Percentiles rank a stretch among this genome's conserved stretches.
These are phyloP conservation scores for Archaeoteleia sp. DNA, from an alignment of 2,888 invertebrate species.

Conservation along the genomic window DNA sequence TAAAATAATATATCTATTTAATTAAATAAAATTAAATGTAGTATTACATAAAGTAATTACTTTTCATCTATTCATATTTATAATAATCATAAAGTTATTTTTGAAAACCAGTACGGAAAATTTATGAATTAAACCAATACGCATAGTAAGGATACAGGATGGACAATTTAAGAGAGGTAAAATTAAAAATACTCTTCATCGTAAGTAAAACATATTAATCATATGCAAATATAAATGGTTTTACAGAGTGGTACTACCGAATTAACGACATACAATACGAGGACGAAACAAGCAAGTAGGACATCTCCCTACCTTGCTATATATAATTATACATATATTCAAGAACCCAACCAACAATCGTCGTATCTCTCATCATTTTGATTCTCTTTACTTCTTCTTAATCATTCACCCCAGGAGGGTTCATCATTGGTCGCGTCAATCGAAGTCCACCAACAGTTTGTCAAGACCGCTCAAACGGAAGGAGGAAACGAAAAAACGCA, in stretches of 20 bases:
- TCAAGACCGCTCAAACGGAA: slow-evolving; percentile 51
- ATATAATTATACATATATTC: slow-evolving; percentile 45
- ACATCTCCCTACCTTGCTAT: slow-evolving; percentile 27
- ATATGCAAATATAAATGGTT: slow-evolving; percentile 73
- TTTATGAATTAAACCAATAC: not conserved
- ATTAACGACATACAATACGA: slow-evolving; percentile 69
- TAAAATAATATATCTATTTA: no score
- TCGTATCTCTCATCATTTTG: slow-evolving; percentile 15
- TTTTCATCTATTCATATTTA: no score
- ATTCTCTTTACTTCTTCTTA: slow-evolving; percentile 22
- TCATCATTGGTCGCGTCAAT: slow-evolving; percentile 30
- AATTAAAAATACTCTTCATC: slow-evolving; percentile 36
- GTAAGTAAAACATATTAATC: slow-evolving; percentile 73
- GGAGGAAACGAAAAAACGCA: slow-evolving; percentile 44
- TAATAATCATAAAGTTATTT: not conserved
- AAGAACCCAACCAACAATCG: slow-evolving; percentile 27
- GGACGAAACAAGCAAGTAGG: slow-evolving; percentile 59
- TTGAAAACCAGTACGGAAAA: not conserved
- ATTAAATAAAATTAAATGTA: no score
- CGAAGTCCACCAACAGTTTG: slow-evolving; percentile 50
- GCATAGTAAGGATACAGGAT: not conserved
- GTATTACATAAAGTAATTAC: no score
- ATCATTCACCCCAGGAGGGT: slow-evolving; percentile 11
- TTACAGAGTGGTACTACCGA: slow-evolving; percentile 70
- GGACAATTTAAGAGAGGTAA: not conserved